Base-by-base conservation (phyloP, 2,113 vertebrate genomes). In the Chionodraco myersi region DNA sequence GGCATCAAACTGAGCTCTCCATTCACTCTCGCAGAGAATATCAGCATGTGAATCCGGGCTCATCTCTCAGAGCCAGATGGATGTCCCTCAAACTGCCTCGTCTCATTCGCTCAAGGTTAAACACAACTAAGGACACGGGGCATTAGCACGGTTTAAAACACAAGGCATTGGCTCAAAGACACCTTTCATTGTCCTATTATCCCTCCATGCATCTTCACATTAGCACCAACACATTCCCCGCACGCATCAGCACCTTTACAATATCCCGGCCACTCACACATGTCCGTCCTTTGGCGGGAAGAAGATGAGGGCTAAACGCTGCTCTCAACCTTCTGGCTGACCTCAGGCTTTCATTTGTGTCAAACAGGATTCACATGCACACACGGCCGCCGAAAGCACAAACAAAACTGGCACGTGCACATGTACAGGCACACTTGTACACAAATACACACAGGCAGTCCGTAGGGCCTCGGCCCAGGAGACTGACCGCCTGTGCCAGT, bases 51-150 rank as follows among this genome's bases (percentile, higher is more conserved):
- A 74, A 84, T 86, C 87, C 57, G 82, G 86, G 69, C 77, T 85
- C 74, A 60, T 86, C 88, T 86, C 81, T 85, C 80, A 1, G 66
- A 76, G 83, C 71, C 92, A 91, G 91, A 91, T 92, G 90, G 92
- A 86, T 67, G 61, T 82, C 79, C 83, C 79, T 73, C 67, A 57
- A 75, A 72, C 81, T 66, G 69, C 82, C 85, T 77, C 76, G 18
- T 72, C 73, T 26, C 70, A 67, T 80, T 34, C n/a, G 48, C 70
- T 91, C 92, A 92, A 94, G 91, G 89, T 87, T 90, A 89, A 85
- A 82, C 30, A 41, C 34, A 21, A 62, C 45, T 54, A 60, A 71
- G 80, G 77, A 73, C 70, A 70, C 23, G 49, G 11, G 62, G 49
- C 63, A 64, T 73, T 48, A 69, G 74, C 52, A 47, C 1, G 16